These are phyloP conservation scores for Quadroppia sp. DNA, from an alignment of 2,888 invertebrate genomes.

Conservation along the genomic window DNA sequence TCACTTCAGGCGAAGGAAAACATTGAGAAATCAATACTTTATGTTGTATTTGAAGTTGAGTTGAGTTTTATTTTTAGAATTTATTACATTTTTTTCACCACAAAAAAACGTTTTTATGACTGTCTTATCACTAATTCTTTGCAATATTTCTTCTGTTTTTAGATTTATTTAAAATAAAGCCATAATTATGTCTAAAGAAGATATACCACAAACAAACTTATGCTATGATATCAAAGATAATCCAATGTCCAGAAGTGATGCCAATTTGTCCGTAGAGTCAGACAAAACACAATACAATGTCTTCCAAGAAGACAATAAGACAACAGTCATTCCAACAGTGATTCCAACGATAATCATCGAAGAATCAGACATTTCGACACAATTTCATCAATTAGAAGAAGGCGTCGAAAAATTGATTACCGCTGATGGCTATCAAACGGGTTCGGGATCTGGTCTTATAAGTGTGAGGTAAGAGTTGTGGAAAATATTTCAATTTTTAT, in stretches of 20 bases:
- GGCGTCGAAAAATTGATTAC: slow-evolving; percentile 31
- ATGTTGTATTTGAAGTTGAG: not conserved
- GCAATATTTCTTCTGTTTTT: not conserved
- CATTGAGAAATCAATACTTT: not conserved
- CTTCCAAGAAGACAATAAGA: not conserved
- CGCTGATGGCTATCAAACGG: slow-evolving; percentile 7
- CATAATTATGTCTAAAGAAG: slow-evolving; percentile 5
- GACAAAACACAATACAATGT: not conserved
- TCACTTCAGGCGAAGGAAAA: not conserved
- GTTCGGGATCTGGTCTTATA: not conserved
- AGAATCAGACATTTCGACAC: slow-evolving; percentile 3
- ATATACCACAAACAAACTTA: not conserved
- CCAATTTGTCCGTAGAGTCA: not conserved
- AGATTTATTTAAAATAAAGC: not conserved
- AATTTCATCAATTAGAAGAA: slow-evolving; percentile 28
- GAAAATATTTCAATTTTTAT: too few species aligned
- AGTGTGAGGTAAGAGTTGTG: slow-evolving; percentile 20
- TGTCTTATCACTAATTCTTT: not conserved
- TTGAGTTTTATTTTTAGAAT: not conserved
- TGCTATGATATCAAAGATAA: not conserved
- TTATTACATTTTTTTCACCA: not conserved
- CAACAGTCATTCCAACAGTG: not conserved
- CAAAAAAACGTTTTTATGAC: not conserved
- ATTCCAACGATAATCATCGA: slow-evolving; percentile 29
- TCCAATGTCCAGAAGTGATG: not conserved